Evolutionary conservation across 2,797 vertebrate genomes (phyloP).

Genomic region (Synanceia verrucosa): DNA sequence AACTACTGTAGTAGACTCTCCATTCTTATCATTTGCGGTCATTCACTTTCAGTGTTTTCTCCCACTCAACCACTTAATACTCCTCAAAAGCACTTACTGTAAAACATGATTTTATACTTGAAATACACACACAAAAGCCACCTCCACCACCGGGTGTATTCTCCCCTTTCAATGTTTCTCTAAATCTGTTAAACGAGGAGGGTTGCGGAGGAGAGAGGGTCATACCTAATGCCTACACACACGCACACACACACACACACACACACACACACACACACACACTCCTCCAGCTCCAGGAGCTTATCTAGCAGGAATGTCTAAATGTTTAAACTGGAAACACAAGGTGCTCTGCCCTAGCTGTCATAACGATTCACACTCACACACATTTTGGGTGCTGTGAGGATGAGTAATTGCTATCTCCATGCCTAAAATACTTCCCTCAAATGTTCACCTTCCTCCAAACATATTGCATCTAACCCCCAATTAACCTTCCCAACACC

Average conservation of each 20-base stretch:
- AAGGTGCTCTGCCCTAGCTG: conserved; percentile 62
- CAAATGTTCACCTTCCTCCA: conserved; percentile 33
- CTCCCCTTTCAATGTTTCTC: conserved; percentile 30
- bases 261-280: no score
- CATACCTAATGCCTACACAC: conserved; percentile 52
- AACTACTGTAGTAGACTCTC: conserved; percentile 6
- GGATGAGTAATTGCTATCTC: conserved; percentile 43
- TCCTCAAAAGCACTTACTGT: conserved; percentile 46
- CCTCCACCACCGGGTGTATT: not conserved
- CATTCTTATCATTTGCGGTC: conserved; percentile 32
- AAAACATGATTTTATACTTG: conserved; percentile 12
- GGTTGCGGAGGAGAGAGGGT: conserved; percentile 41
- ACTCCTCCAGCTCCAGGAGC: conserved; percentile 65
- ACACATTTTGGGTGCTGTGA: conserved; percentile 19
- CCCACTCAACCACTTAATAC: conserved; percentile 52
- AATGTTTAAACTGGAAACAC: conserved; percentile 80
- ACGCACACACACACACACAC: no score
- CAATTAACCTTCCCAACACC: conserved; percentile 48
- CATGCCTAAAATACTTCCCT: conserved; percentile 41
- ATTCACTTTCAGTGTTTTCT: conserved; percentile 44
- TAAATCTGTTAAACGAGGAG: conserved; percentile 22
- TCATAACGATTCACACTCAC: conserved; percentile 32
- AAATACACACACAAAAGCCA: not conserved
- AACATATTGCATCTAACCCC: conserved; percentile 39
- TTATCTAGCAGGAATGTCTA: conserved; percentile 80